Conservation (phyloP, 2,113 vertebrate species). For the Seriola dumerili region DNA sequence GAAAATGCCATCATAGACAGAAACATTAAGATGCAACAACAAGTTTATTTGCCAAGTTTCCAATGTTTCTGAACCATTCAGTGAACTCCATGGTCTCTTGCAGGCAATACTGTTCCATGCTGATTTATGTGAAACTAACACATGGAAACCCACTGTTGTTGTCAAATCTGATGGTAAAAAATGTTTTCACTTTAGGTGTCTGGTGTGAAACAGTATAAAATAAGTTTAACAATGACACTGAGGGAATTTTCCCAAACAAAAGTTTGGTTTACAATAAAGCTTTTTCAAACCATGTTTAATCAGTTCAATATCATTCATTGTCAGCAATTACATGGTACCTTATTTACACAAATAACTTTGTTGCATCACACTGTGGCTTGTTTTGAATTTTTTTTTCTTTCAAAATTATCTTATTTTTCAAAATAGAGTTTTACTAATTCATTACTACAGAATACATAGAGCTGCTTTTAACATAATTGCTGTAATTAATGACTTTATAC, state of each 20-base stretch:
- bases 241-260: background rate
- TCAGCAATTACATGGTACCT: conserved; percentile 48
- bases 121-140: background rate
- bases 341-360: conserved; percentile 57
- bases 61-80: conserved; percentile 7
- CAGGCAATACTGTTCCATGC: background rate
- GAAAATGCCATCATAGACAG: background rate
- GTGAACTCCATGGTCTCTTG: conserved; percentile 3
- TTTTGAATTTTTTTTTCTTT: conserved; percentile 46
- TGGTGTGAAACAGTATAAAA: background rate
- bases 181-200: background rate
- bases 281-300: conserved; percentile 28
- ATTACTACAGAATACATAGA: conserved; percentile 69
- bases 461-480: conserved; percentile 51
- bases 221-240: background rate
- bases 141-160: background rate
- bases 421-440: conserved; percentile 78
- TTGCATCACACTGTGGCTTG: conserved; percentile 56
- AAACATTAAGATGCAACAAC: conserved; percentile 46
- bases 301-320: conserved; percentile 34
- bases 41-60: conserved; percentile 51
- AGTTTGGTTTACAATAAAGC: background rate
- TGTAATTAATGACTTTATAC: conserved; percentile 52
- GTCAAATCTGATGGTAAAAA: background rate
- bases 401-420: conserved; percentile 71